Evolutionary conservation across 2,113 vertebrate genomes (phyloP).

Genomic region (Pachyramphus minor): DNA sequence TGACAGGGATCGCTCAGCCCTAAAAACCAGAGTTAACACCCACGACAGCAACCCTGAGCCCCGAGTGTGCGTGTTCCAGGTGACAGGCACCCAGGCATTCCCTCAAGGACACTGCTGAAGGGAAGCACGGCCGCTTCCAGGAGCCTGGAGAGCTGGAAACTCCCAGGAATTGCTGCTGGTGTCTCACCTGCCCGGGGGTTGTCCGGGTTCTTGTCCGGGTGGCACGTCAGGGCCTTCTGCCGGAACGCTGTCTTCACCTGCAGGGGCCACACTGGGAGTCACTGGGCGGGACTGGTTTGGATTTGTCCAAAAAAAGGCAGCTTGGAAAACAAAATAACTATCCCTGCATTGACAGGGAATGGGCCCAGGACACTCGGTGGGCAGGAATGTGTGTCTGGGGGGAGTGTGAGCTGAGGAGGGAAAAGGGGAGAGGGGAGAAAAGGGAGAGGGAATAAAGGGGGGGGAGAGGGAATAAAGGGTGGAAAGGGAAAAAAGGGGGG

Average conservation of each 20-base stretch:
- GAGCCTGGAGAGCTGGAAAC: rapidly evolving
- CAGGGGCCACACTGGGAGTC: not conserved
- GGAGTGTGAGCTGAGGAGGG: rapidly evolving
- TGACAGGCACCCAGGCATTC: not conserved
- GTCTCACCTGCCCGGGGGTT: conserved; percentile 91
- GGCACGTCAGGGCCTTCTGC: conserved; percentile 91
- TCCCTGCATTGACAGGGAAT: rapidly evolving
- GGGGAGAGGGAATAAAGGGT: no score
- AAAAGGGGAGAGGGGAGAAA: no score
- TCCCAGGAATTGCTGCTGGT: not conserved
- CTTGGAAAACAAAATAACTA: rapidly evolving
- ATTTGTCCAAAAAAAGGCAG: not conserved
- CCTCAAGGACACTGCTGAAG: not conserved
- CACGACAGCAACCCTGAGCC: not conserved
- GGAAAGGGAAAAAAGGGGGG: no score
- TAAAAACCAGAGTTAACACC: not conserved
- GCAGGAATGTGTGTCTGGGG: rapidly evolving
- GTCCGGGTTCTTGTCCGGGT: conserved; percentile 97
- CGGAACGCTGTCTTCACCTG: conserved; percentile 96
- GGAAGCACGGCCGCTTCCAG: not conserved
- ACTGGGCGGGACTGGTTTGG: not conserved
- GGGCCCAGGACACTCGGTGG: not conserved
- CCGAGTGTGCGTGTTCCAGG: rapidly evolving
- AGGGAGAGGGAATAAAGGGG: no score
- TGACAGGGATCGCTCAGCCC: not conserved